Percentiles rank a stretch among this genome's conserved stretches.
Conservation (phyloP, 2,113 vertebrate species). For the Ammodytes marinus region DNA sequence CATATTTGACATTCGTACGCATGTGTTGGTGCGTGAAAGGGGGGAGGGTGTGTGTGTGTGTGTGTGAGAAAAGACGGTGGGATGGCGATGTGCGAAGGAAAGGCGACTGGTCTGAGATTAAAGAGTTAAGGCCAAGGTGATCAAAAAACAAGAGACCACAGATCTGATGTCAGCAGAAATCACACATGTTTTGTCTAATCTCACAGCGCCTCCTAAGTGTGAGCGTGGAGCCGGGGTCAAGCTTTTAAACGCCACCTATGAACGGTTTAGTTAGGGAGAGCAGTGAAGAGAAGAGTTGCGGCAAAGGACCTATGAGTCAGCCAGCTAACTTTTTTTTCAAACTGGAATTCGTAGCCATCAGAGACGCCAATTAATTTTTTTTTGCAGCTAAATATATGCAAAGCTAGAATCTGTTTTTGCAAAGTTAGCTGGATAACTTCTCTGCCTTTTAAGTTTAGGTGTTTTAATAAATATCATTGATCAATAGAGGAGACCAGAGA, state of each 20-base stretch:
- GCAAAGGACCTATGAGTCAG: not conserved
- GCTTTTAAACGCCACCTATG: conserved; percentile 48
- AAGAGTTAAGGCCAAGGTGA: conserved; percentile 88
- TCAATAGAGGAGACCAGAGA: conserved; percentile 11
- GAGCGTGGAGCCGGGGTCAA: conserved; percentile 57
- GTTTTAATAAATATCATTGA: not conserved
- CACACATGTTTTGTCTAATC: conserved; percentile 75
- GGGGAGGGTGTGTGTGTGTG: no score
- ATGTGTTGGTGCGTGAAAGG: conserved; percentile 6
- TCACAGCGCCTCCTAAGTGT: conserved; percentile 52
- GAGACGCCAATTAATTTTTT: not conserved
- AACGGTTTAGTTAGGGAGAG: conserved; percentile 14
- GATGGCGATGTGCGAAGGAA: conserved; percentile 68
- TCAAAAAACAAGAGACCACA: conserved; percentile 77
- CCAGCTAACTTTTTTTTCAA: conserved; percentile 14
- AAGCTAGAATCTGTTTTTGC: not conserved
- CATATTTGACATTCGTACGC: conserved; percentile 46
- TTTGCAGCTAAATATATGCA: conserved; percentile 26
- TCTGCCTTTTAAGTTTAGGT: conserved; percentile 8
- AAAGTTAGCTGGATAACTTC: conserved; percentile 1
- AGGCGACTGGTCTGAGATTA: conserved; percentile 73
- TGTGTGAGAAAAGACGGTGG: conserved; percentile 19
- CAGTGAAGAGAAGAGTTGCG: not conserved
- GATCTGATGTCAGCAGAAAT: conserved; percentile 59
- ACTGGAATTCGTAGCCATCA: not conserved